phyloP scores from a whole-genome alignment of 1,140 invertebrate genomes.

The Macrobrachium rosenbergii region DNA sequence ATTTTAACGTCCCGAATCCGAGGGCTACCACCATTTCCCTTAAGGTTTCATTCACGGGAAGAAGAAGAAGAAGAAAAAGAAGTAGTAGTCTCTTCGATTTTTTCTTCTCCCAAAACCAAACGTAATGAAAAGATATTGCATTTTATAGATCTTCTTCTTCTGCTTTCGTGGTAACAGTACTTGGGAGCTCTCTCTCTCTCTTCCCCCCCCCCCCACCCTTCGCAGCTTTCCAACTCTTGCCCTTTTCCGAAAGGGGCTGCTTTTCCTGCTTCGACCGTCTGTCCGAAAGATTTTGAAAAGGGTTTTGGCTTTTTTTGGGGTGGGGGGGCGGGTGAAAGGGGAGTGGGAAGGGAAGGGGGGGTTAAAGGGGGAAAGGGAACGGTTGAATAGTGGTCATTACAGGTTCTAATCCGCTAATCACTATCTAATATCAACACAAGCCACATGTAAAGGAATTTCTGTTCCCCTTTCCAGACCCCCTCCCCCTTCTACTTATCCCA shows the following conservation, averaged over 20 bases:
- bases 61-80: too few relatives aligned
- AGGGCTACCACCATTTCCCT: too few relatives aligned
- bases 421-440: slow-evolving; percentile 63
- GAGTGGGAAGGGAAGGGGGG: too few relatives aligned
- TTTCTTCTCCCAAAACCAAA: too few relatives aligned
- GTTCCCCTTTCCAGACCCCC: slow-evolving; percentile 41
- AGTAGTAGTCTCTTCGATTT: too few relatives aligned
- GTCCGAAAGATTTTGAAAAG: too few relatives aligned
- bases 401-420: slow-evolving; percentile 63
- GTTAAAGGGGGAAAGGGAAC: slow-evolving; percentile 7
- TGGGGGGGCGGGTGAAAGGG: too few relatives aligned
- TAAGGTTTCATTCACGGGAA: too few relatives aligned
- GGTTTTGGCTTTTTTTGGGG: too few relatives aligned
- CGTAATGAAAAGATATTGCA: too few relatives aligned
- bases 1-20: not conserved
- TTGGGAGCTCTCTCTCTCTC: not conserved
- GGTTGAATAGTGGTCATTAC: slow-evolving; percentile 62
- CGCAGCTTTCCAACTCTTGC: not conserved
- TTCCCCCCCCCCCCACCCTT: not conserved
- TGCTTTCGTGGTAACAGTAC: not conserved
- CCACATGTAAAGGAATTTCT: slow-evolving; percentile 61
- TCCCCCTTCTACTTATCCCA: slow-evolving; percentile 8
- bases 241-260: not conserved
- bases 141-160: not conserved
- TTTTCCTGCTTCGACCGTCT: not conserved